Conservation (phyloP, 2,113 vertebrate species). For the Plestiodon gilberti region DNA sequence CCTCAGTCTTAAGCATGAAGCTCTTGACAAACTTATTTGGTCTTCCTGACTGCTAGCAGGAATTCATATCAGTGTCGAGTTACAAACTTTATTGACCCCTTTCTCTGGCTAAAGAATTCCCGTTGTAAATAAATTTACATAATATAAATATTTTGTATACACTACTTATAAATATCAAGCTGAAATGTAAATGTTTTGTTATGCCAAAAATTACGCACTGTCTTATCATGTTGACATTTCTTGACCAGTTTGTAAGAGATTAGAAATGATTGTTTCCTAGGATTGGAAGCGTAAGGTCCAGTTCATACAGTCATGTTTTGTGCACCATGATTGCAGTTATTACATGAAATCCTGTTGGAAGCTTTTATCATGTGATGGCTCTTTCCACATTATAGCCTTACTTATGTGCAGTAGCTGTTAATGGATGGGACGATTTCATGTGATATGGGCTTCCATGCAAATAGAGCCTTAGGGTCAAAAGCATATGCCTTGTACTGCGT, state of each 20-base stretch:
- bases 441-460: background rate
- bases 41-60: constrained; percentile 60
- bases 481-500: background rate
- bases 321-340: background rate
- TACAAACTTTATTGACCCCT: constrained; percentile 46
- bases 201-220: constrained; percentile 71
- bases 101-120: constrained; percentile 49
- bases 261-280: constrained; percentile 37
- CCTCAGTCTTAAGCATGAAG: constrained; percentile 26
- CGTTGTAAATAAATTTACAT: constrained; percentile 78
- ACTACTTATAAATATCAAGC: constrained; percentile 61
- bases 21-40: constrained; percentile 58
- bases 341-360: background rate
- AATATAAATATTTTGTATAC: constrained; percentile 83
- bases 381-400: background rate
- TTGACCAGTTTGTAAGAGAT: constrained; percentile 28
- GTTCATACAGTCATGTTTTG: background rate
- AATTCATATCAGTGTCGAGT: constrained; percentile 28
- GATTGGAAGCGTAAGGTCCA: constrained; percentile 37
- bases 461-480: background rate
- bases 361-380: background rate
- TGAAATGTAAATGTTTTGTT: constrained; percentile 80
- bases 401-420: background rate
- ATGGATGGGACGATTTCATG: background rate
- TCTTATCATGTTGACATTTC: constrained; percentile 59